Evolutionary conservation across 1,140 invertebrate species (phyloP), one percentile per base, ranked within the genome.

Genomic region (Octopus sinensis): DNA sequence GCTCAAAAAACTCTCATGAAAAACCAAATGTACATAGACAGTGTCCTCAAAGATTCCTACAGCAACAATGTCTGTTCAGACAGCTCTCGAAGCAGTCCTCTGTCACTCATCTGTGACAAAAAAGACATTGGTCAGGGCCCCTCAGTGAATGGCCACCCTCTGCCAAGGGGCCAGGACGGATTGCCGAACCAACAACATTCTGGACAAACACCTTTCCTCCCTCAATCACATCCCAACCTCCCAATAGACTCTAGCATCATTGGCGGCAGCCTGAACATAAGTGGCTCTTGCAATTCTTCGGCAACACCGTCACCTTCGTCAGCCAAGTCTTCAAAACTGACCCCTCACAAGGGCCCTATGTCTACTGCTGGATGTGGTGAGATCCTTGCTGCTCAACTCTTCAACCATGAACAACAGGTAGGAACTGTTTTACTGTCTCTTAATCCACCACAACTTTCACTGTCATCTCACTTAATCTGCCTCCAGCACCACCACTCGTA

Each of bases 341-440:
- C 68, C 30, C 17, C 17, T 73, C 68, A 73, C 30, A 23, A 73
- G 5, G 30, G 17, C 17, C 30, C 68, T n/a, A n/a, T 73, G 30
- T 9, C 68, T n/a, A 23, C 7, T 23, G 30, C 17, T 17, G 68
- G 17, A 6, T 43, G 30, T 43, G 68, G 68, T 6, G 68, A 73
- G 30, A 73, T 73, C 6, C 68, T 73, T 5, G 68, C 68, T n/a
- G 68, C 68, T 13, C 68, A 73, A 23, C 68, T 73, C 30, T 23
- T 73, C 68, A 73, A 73, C 68, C 68, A 73, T 73, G 68, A 73
- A 73, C 30, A 43, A 43, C 68, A 73, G 13, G 68, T 73, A 73
- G 30, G 68, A 6, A 73, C 68, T 4, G 7, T 6, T 7, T 73
- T 73, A 13, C 9, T 62, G 56, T 43, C 30, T 43, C 30, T 43